phyloP scores from a whole-genome alignment of 2,113 vertebrate genomes.

The Lepus timidus region DNA sequence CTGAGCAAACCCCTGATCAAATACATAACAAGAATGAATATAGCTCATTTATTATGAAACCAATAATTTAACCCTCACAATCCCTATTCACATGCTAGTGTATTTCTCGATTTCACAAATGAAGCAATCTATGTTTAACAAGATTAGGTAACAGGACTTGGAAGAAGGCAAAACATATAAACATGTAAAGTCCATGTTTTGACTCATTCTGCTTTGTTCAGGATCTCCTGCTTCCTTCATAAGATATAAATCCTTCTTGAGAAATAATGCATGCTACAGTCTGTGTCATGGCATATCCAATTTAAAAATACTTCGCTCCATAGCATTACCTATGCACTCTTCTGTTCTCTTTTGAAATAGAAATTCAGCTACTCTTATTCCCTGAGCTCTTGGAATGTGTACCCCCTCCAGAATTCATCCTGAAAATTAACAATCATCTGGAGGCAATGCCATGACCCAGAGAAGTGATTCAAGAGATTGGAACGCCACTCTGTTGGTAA shows the following conservation, averaged over 20 bases:
- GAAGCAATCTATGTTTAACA: not conserved
- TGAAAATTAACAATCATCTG: not conserved
- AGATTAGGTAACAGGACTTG: not conserved
- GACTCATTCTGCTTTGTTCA: fast-evolving
- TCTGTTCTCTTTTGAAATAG: not conserved
- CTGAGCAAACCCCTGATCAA: not conserved
- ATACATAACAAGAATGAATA: not conserved
- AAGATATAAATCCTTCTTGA: not conserved
- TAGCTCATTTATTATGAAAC: not conserved
- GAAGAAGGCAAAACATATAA: not conserved
- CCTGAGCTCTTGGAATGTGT: not conserved
- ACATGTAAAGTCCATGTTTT: not conserved
- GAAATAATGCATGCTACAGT: not conserved
- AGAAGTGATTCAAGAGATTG: not conserved
- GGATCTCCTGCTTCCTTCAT: not conserved
- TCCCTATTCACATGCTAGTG: not conserved
- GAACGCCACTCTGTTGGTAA: not conserved
- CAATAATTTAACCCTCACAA: not conserved
- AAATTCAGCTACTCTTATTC: not conserved
- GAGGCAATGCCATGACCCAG: not conserved
- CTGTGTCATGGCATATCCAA: not conserved
- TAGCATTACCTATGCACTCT: not conserved
- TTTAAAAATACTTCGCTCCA: not conserved
- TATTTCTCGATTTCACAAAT: not conserved
- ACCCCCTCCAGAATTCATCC: not conserved